Percentiles rank a stretch among this genome's conserved stretches.
Evolutionary conservation across 2,888 invertebrate genomes (phyloP).

Genomic region (Pedicia rivosa): DNA sequence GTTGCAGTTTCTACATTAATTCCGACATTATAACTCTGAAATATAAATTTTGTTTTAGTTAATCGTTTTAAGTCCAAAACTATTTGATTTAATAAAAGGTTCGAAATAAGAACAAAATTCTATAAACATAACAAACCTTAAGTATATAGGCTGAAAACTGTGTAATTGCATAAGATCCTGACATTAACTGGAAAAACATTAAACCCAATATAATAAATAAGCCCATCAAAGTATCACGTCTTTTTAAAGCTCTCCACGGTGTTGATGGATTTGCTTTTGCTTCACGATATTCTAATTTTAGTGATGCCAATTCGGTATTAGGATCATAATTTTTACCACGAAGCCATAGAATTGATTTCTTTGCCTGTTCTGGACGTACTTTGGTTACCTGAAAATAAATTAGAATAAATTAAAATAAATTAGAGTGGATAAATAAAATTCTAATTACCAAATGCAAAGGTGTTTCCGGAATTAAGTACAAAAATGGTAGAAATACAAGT

Average conservation of each 20-base stretch:
- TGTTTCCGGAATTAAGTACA: too few relatives aligned
- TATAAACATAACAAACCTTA: constrained; percentile 42
- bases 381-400: constrained; percentile 31
- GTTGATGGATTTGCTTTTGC: constrained; percentile 37
- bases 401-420: not conserved
- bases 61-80: too few relatives aligned
- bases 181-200: constrained; percentile 82
- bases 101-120: too few relatives aligned
- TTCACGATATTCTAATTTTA: constrained; percentile 38
- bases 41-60: too few relatives aligned
- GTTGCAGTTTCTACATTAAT: constrained; percentile 45
- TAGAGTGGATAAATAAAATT: not conserved
- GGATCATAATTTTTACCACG: constrained; percentile 57
- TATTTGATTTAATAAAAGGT: too few relatives aligned
- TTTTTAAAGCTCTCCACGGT: constrained; percentile 37
- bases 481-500: too few relatives aligned
- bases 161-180: constrained; percentile 70
- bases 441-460: too few relatives aligned
- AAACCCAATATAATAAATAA: constrained; percentile 56
- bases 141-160: constrained; percentile 68
- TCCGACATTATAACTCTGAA: too few relatives aligned
- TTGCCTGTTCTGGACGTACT: constrained; percentile 53
- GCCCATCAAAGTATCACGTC: constrained; percentile 44
- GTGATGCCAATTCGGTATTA: constrained; percentile 42
- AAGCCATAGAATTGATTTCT: constrained; percentile 49